Base-by-base conservation (phyloP, 1,140 invertebrate genomes). In the Oscheius sp. region DNA sequence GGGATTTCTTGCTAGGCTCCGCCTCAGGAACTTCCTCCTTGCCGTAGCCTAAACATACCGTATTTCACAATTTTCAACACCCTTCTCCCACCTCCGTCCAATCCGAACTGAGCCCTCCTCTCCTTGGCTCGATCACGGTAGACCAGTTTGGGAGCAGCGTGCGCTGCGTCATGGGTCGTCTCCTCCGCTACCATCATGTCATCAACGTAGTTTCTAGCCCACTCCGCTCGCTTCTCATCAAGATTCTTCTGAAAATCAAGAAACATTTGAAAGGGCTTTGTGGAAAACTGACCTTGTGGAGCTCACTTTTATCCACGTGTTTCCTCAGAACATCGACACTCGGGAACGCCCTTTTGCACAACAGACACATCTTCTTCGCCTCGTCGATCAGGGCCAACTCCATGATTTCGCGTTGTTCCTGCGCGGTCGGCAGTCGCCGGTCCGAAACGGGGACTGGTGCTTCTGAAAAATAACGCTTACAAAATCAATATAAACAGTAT, bases 81-180 rank as follows among this genome's bases (percentile, higher is more conserved):
- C 65, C 0, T 45, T 66, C 26, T 29, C 15, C 63, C 42, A 55
- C 61, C 58, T 63, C 75, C 77, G 73, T 82, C 80, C 23, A 79
- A 46, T 0, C 96, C 96, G 86, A 94, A 97, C 84, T 97, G 97
- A 63, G 92, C 88, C 70, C 96, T 85, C 34, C 96, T 87, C 84
- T 99, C 96, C 82, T 96, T 96, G 1, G 96, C 96, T 65, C 96
- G 88, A 85, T 99, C 96, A 73, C 96, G 88, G 85, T 99, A 94
- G 70, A 89, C 89, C 26, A 80, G 62, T 31, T 73, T 67, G 18
- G 52, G 59, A 1, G 28, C 31, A n/a, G n/a, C n/a, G n/a, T n/a
- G n/a, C n/a, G n/a, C n/a, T n/a, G n/a, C n/a, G 1, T 46, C 55
- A 15, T 38, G 23, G 79, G 23, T 29, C 18, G 3, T n/a, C 23